Evolutionary conservation across 2,113 vertebrate genomes (phyloP).

Genomic region (Pyrgilauda ruficollis): DNA sequence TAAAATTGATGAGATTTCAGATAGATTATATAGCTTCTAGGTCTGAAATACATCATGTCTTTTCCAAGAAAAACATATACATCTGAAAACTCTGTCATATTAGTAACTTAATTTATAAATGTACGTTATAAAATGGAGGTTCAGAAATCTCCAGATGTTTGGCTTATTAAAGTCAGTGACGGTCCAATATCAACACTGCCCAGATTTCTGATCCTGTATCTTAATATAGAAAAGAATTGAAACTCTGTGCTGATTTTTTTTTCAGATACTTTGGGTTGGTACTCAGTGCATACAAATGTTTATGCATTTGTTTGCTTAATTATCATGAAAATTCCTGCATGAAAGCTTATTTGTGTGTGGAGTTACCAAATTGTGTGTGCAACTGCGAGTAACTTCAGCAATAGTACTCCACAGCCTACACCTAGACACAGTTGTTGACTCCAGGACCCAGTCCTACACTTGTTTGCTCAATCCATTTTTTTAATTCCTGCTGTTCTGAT

Average conservation of each 20-base stretch:
- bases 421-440: neutral
- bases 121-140: constrained; percentile 43
- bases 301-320: neutral
- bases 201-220: constrained; percentile 13
- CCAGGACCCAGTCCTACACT: neutral
- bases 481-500: neutral
- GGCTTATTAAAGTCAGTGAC: constrained; percentile 14
- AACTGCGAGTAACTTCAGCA: neutral
- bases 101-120: constrained; percentile 53
- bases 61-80: constrained; percentile 46
- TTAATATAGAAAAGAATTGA: constrained; percentile 37
- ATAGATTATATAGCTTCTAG: neutral
- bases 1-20: constrained; percentile 14
- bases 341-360: neutral
- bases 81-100: constrained; percentile 45
- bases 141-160: constrained; percentile 67
- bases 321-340: neutral
- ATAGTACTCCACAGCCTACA: neutral
- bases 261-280: neutral
- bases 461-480: neutral
- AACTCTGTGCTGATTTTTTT: neutral
- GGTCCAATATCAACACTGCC: constrained; percentile 38
- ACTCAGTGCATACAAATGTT: neutral
- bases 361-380: neutral
- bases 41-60: neutral